Evolutionary conservation across 2,797 vertebrate species (phyloP).

Genomic region (Acipenser ruthenus): DNA sequence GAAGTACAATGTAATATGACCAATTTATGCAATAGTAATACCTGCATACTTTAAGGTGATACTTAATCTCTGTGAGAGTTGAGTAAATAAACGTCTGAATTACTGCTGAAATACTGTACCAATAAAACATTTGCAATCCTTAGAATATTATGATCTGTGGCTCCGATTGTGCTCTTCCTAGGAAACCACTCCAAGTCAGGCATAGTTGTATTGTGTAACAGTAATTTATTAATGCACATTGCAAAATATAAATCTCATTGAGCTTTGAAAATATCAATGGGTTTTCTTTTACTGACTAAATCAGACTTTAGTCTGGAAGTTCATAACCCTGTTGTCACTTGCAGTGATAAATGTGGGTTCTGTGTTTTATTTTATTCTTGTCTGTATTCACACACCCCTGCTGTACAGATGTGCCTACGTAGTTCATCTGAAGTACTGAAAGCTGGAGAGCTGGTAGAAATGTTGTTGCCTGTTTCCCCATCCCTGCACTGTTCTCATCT

Average conservation of each 20-base stretch:
- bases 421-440: conserved; percentile 4
- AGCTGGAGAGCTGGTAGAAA: conserved; percentile 6
- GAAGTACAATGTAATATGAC: too few species aligned
- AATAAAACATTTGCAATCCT: too few species aligned
- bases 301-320: background rate
- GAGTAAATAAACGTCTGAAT: too few species aligned
- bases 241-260: background rate
- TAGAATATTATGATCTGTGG: too few species aligned
- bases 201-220: too few species aligned
- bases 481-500: too few species aligned
- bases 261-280: background rate
- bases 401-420: background rate
- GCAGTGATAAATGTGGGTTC: background rate
- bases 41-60: too few species aligned
- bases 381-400: conserved; percentile 1
- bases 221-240: background rate
- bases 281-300: background rate
- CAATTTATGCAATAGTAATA: too few species aligned
- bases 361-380: conserved; percentile 1
- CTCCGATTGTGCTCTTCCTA: too few species aligned
- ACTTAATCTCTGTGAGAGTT: too few species aligned
- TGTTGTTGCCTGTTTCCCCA: conserved; percentile 5
- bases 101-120: too few species aligned
- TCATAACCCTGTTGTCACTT: background rate
- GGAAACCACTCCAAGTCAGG: too few species aligned